Percentiles rank a stretch among this genome's conserved stretches.
phyloP scores from a whole-genome alignment of 2,113 vertebrate species.

The Picathartes gymnocephalus region DNA sequence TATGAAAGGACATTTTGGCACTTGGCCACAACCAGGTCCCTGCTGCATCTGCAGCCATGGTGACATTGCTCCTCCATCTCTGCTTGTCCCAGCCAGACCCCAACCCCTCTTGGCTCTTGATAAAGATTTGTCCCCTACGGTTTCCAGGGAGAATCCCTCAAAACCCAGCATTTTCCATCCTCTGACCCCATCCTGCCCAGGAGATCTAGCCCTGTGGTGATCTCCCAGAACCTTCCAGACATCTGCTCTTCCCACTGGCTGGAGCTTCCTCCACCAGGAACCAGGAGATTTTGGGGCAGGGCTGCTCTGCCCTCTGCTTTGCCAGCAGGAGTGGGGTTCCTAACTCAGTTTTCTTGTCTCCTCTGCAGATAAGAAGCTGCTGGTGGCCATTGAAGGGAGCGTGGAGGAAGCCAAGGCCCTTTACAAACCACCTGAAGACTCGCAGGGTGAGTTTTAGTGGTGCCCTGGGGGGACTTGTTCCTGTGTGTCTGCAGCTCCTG shows the following conservation, averaged over 20 bases:
- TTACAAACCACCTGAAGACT: constrained; percentile 94
- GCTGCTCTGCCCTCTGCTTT: background rate
- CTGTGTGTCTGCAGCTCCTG: background rate
- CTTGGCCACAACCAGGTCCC: background rate
- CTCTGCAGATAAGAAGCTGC: constrained; percentile 86
- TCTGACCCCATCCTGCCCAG: background rate
- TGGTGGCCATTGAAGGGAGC: constrained; percentile 87
- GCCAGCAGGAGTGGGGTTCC: background rate
- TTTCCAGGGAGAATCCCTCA: background rate
- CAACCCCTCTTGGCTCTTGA: background rate
- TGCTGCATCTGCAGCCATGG: background rate
- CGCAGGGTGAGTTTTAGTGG: constrained; percentile 79
- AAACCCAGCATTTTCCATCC: background rate
- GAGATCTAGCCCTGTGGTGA: background rate
- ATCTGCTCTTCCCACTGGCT: background rate
- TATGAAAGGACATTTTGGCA: accelerated
- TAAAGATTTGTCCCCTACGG: background rate
- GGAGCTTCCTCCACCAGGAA: background rate
- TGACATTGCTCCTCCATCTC: accelerated
- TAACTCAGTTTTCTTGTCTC: background rate
- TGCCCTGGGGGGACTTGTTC: background rate
- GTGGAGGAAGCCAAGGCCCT: constrained; percentile 96
- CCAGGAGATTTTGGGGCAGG: background rate
- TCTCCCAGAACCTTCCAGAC: background rate
- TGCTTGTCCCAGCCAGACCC: background rate